Percentiles rank a stretch among this genome's conserved stretches.
Conservation (phyloP, 2,888 invertebrate species). For the Eristalis pertinax region DNA sequence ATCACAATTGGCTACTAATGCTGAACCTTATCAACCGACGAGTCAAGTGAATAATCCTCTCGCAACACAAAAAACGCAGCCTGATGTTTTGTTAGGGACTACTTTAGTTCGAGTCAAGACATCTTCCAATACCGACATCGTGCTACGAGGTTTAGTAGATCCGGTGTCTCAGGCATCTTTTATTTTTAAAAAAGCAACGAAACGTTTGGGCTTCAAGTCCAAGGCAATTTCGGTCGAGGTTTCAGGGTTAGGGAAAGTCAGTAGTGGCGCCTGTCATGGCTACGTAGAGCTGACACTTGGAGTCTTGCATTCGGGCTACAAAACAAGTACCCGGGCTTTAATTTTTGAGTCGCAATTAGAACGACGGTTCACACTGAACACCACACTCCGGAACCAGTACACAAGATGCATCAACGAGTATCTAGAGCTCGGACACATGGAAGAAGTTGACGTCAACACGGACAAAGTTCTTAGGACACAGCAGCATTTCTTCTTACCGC, state of each 20-base stretch:
- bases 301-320: too few species aligned
- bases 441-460: background rate
- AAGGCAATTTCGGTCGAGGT: background rate
- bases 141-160: conserved; percentile 19
- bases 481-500: conserved; percentile 2
- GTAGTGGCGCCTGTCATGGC: background rate
- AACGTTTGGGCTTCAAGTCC: background rate
- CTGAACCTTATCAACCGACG: conserved; percentile 5
- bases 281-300: background rate
- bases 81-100: conserved; percentile 8
- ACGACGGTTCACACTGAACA: conserved; percentile 5
- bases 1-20: background rate
- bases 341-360: too few species aligned
- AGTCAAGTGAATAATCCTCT: conserved; percentile 1
- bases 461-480: background rate
- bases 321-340: too few species aligned
- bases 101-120: conserved; percentile 1
- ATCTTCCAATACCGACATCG: background rate
- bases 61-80: conserved; percentile 1
- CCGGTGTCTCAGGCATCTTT: conserved; percentile 18
- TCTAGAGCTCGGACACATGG: conserved; percentile 14
- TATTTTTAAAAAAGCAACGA: conserved; percentile 8
- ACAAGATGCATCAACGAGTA: conserved; percentile 25
- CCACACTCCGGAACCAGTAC: conserved; percentile 10
- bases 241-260: background rate